Evolutionary conservation across 2,888 invertebrate species (phyloP).

Genomic region (Oeneis ivallda): DNA sequence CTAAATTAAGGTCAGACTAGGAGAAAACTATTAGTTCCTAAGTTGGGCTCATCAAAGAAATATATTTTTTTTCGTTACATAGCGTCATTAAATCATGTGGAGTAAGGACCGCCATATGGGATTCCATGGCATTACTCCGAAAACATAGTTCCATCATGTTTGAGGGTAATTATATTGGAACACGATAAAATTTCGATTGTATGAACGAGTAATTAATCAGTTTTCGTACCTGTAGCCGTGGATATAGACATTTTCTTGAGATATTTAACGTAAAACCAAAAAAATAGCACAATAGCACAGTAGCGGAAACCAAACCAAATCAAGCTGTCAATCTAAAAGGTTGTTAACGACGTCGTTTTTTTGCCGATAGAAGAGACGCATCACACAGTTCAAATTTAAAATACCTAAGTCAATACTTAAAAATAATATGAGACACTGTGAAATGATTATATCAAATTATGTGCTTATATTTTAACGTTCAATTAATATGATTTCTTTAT

Average conservation of each 20-base stretch:
- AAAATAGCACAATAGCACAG: conserved; percentile 80
- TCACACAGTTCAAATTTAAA: not conserved
- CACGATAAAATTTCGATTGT: conserved; percentile 43
- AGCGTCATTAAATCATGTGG: conserved; percentile 80
- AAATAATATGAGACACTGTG: not conserved
- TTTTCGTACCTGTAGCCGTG: conserved; percentile 75
- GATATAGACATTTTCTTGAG: conserved; percentile 76
- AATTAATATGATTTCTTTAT: not conserved
- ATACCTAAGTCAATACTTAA: not conserved
- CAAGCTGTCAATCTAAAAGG: conserved; percentile 79
- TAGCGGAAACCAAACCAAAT: conserved; percentile 82
- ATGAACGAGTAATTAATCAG: conserved; percentile 47
- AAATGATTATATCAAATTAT: not conserved
- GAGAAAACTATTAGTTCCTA: conserved; percentile 31
- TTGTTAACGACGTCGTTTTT: conserved; percentile 61
- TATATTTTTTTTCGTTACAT: conserved; percentile 54
- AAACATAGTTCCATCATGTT: conserved; percentile 72
- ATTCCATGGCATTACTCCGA: conserved; percentile 80
- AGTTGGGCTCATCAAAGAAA: conserved; percentile 35
- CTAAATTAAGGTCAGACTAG: conserved; percentile 39
- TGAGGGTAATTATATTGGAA: conserved; percentile 57
- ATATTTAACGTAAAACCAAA: conserved; percentile 72
- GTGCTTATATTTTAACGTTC: not conserved
- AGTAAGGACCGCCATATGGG: conserved; percentile 81
- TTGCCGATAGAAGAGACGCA: conserved; percentile 43